Percentiles rank a stretch among this genome's conserved stretches.
Conservation (phyloP, 1,140 invertebrate species). For the Dendrolimus punctatus region DNA sequence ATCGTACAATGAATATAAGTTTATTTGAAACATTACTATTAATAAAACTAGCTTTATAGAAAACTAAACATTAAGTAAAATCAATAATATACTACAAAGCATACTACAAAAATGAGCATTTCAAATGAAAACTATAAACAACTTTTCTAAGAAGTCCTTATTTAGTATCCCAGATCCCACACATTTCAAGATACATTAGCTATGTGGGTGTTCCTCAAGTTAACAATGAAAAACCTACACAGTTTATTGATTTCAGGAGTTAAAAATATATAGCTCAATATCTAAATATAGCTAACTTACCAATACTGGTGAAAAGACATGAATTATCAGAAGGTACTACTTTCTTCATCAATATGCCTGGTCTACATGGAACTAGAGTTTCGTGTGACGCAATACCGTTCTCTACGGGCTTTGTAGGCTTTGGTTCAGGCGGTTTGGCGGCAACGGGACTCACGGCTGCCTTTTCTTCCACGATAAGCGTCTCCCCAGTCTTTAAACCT, state of each 20-base stretch:
- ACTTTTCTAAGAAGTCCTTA: no score
- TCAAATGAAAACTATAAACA: no score
- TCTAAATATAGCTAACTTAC: constrained; percentile 31
- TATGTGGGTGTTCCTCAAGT: neutral
- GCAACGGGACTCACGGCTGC: constrained; percentile 16
- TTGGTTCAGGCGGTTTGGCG: constrained; percentile 20
- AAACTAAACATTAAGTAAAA: no score
- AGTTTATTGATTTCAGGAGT: neutral
- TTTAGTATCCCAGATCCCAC: no score
- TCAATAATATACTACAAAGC: no score
- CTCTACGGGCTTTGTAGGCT: constrained; percentile 43
- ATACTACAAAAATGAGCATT: no score
- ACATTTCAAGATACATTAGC: no score
- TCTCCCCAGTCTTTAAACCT: constrained; percentile 86
- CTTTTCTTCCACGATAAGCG: constrained; percentile 88
- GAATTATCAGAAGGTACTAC: constrained; percentile 96
- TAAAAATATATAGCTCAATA: neutral
- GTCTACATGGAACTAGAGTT: constrained; percentile 53
- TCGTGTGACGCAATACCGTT: constrained; percentile 45
- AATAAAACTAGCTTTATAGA: no score
- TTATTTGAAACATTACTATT: no score
- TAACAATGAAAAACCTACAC: neutral
- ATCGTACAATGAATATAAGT: no score
- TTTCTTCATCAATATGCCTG: constrained; percentile 89
- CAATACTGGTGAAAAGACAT: constrained; percentile 94